phyloP scores from a whole-genome alignment of 2,113 vertebrate species.

The Upupa epops region DNA sequence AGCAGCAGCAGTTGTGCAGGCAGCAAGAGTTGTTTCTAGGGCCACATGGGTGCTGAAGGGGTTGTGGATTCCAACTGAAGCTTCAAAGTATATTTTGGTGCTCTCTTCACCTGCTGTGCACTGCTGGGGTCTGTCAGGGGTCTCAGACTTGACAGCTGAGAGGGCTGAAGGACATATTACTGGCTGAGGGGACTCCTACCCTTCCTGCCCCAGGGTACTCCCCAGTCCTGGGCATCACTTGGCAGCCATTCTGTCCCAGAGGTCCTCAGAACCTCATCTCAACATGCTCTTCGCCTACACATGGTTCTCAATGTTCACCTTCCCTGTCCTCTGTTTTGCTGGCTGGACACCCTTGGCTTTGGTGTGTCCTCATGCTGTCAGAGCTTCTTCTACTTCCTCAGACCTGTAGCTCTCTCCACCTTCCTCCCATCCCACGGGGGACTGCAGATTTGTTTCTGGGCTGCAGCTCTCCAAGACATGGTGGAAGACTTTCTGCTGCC shows the following conservation, averaged over 20 bases:
- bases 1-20: rapidly evolving
- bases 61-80: background rate
- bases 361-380: background rate
- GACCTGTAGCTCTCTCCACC: background rate
- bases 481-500: background rate
- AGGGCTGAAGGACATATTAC: background rate
- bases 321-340: background rate
- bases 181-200: rapidly evolving
- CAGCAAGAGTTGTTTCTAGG: background rate
- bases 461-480: background rate
- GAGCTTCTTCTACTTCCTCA: background rate
- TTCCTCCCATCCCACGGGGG: background rate
- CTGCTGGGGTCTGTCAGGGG: background rate
- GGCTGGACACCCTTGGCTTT: background rate
- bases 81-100: background rate
- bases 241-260: background rate
- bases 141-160: background rate
- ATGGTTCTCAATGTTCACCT: background rate
- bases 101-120: background rate
- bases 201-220: background rate
- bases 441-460: background rate
- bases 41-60: rapidly evolving
- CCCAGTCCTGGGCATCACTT: background rate
- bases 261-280: background rate
- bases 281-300: rapidly evolving